Evolutionary conservation across 2,113 vertebrate genomes (phyloP), one percentile per base, ranked within the genome.

Genomic region (Dicerorhinus sumatrensis): DNA sequence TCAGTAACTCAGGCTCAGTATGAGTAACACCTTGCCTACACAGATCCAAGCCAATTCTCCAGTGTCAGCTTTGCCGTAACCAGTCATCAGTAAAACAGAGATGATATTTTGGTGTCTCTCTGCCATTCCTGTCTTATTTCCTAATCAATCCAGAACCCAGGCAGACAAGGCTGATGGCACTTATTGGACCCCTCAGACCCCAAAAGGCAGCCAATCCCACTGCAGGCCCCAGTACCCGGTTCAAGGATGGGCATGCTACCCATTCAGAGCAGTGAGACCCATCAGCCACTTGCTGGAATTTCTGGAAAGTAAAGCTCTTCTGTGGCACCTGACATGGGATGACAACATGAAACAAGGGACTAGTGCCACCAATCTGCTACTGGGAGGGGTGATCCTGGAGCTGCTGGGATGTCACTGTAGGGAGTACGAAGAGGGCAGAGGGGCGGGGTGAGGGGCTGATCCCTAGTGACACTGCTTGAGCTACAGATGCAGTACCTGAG

Each of bases 281-380:
- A 0, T 9, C 11, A 54, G 51, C 51, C 36, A n/a, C 0, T 0
- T 0, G 6, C 36, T 36, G 36, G n/a, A 12, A 60, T 46, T 33
- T 60, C 31, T 17, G 54, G 63, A 33, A 79, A 70, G 75, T 46
- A 58, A 48, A 79, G 92, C 63, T 63, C n/a, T 56, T 77, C 60
- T 1, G 12, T 20, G 27, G 60, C 46, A 18, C 81, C 33, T 31
- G 33, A 54, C 9, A 6, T 8, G 33, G 21, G 20, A 12, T 62
- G 63, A 10, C 39, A 29, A 77, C 39, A n/a, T 0, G 0, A 14
- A n/a, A 18, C 1, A 0, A 6, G 13, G n/a, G 67, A 54, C 36
- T 58, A 13, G 20, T 12, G 63, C 18, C 12, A 3, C 75, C 48
- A 23, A 0, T 65, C 17, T 11, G 46, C 76, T 80, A 42, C n/a